These are phyloP conservation scores for Nematopogon swammerdamellus DNA, from an alignment of 2,888 invertebrate species.

Conservation along the genomic window DNA sequence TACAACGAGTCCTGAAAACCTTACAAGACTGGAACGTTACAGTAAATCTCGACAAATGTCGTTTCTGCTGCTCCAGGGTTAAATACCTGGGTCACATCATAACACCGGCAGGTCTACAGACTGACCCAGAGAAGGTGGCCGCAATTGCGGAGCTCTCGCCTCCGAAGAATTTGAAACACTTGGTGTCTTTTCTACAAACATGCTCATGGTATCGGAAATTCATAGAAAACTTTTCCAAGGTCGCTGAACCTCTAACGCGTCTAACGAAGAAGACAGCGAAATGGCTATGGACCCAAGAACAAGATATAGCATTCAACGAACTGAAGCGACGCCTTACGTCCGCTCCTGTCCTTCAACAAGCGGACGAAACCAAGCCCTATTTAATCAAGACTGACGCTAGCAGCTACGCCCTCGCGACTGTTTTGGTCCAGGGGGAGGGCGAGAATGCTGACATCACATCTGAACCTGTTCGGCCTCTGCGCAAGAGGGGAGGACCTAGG, in stretches of 20 bases:
- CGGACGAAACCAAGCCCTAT: constrained; percentile 7
- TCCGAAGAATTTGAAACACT: background rate
- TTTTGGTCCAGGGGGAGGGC: too few relatives aligned
- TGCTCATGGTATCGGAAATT: constrained; percentile 12
- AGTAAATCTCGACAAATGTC: constrained; percentile 7
- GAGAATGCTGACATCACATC: too few relatives aligned
- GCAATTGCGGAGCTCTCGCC: background rate
- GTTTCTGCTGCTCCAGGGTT: background rate
- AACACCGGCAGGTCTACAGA: background rate
- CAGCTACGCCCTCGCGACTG: too few relatives aligned
- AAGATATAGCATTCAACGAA: constrained; percentile 7
- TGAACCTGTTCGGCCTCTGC: too few relatives aligned
- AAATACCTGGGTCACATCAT: constrained; percentile 2
- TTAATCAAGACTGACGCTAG: constrained; percentile 12
- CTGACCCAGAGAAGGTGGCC: background rate
- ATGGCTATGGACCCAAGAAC: constrained; percentile 8
- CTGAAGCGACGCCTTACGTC: constrained; percentile 9
- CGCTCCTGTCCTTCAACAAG: constrained; percentile 11
- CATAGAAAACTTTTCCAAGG: background rate
- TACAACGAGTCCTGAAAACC: too few relatives aligned
- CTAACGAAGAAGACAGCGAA: constrained; percentile 12
- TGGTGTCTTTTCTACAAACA: constrained; percentile 11
- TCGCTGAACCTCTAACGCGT: constrained; percentile 9
- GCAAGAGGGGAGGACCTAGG: too few relatives aligned
- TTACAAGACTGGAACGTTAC: too few relatives aligned